Evolutionary conservation across 1,140 invertebrate genomes (phyloP), one percentile per base, ranked within the genome.

Genomic region (Bombus haemorrhoidalis): DNA sequence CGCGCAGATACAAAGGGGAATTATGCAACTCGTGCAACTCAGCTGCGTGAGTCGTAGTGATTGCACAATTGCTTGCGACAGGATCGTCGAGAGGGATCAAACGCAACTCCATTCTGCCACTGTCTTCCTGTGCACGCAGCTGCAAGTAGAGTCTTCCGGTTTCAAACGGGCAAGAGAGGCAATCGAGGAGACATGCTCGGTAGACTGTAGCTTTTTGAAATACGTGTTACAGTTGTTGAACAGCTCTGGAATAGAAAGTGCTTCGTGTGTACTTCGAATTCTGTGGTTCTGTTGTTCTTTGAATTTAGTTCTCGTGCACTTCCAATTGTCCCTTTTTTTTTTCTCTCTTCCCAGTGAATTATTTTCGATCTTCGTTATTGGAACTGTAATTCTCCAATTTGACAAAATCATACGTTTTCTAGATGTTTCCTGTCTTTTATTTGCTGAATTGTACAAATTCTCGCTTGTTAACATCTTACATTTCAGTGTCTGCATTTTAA

Each of bases 1-100:
- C 81, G 75, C 75, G 66, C 82, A 72, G 62, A 85, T 79, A 89
- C 89, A 90, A 91, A 72, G 85, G 72, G 37, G 74, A 80, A 83
- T 91, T 90, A 91, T 89, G 90, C 87, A 91, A 91, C 80, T 69
- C 68, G 84, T 73, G 41, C 81, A 66, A 81, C 68, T 77, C 59
- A 69, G 43, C 41, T 62, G 69, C 47, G 75, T 71, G 82, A 41
- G 53, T n/a, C 62, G 53, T 47, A 57, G 69, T 41, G 74, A 89
- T 90, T 90, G 81, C 82, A 80, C 88, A 90, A 90, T 83, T 75
- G 74, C 81, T 75, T 77, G 18, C 81, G 73, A 76, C 80, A 81
- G 86, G 76, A 86, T 57, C 82, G 84, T 72, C 85, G 75, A 37
- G 25, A 34, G 75, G 66, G 80, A 89, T 85, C 80, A 69, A 86